Percentiles rank a stretch among this genome's conserved stretches.
These are phyloP conservation scores for Sebastes nivosus DNA, from an alignment of 2,797 vertebrate species.

Conservation along the genomic window DNA sequence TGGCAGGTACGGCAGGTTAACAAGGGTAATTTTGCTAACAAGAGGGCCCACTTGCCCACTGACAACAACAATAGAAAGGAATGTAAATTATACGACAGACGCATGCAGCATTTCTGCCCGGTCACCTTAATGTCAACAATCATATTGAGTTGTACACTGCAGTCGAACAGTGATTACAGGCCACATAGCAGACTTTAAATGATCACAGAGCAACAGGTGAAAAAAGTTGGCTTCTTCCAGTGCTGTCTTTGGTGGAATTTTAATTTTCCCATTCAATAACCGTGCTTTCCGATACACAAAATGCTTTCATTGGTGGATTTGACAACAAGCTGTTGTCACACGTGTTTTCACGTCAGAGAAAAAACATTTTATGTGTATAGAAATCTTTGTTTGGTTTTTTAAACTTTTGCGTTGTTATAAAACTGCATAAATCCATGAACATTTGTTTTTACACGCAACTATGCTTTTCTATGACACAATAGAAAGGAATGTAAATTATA, in stretches of 20 bases:
- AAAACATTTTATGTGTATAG: constrained; percentile 40
- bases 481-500: too few relatives aligned
- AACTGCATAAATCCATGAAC: too few relatives aligned
- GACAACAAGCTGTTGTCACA: not conserved
- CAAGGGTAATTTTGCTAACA: too few relatives aligned
- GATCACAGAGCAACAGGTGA: not conserved
- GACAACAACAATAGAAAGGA: too few relatives aligned
- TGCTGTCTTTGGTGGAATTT: not conserved
- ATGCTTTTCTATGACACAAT: too few relatives aligned
- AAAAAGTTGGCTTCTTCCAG: not conserved
- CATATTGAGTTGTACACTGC: not conserved
- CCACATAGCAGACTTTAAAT: not conserved
- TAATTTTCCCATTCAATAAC: not conserved
- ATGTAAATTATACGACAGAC: too few relatives aligned
- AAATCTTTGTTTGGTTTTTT: too few relatives aligned
- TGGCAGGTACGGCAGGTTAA: too few relatives aligned
- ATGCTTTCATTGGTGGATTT: not conserved
- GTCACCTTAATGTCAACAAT: not conserved
- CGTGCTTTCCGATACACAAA: not conserved
- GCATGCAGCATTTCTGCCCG: not conserved
- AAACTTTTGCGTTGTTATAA: too few relatives aligned
- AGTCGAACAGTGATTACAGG: not conserved
- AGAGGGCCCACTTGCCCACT: too few relatives aligned
- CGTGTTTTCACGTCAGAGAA: constrained; percentile 4
- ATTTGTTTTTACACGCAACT: too few relatives aligned